These are phyloP conservation scores for Hyalella azteca DNA, from an alignment of 2,888 invertebrate genomes.

Conservation along the genomic window DNA sequence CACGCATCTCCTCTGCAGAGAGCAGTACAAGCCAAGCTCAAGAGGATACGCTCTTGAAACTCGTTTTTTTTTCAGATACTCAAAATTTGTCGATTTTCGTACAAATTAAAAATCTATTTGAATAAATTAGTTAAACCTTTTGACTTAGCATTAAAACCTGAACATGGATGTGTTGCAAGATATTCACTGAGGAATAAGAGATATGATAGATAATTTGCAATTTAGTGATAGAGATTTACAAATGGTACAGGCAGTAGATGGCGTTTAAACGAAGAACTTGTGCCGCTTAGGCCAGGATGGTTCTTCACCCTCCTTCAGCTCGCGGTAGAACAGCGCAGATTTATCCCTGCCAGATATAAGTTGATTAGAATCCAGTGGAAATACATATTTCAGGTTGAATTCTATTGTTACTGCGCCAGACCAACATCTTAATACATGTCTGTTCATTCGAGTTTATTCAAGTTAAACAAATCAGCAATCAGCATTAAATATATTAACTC, in stretches of 20 bases:
- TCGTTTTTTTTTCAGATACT: no score
- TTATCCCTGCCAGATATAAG: background rate
- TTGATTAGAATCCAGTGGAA: background rate
- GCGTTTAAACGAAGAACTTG: background rate
- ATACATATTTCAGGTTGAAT: background rate
- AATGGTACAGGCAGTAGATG: no score
- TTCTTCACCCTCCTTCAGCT: constrained; percentile 1
- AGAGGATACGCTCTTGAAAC: background rate
- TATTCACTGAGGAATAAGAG: background rate
- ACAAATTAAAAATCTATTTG: no score
- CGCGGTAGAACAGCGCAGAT: constrained; percentile 26
- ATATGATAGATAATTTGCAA: background rate
- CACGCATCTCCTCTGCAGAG: background rate
- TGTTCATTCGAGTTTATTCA: background rate
- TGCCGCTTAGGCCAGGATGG: background rate
- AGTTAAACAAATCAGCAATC: background rate
- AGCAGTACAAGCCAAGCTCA: background rate
- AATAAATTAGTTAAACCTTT: no score
- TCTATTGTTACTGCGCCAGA: background rate
- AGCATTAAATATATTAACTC: background rate
- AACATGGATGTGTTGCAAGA: no score
- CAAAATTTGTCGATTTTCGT: no score
- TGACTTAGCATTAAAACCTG: no score
- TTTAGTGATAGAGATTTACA: background rate
- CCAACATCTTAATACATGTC: background rate